Evolutionary conservation across 2,888 invertebrate species (phyloP).

Genomic region (Nephrotoma flavescens): DNA sequence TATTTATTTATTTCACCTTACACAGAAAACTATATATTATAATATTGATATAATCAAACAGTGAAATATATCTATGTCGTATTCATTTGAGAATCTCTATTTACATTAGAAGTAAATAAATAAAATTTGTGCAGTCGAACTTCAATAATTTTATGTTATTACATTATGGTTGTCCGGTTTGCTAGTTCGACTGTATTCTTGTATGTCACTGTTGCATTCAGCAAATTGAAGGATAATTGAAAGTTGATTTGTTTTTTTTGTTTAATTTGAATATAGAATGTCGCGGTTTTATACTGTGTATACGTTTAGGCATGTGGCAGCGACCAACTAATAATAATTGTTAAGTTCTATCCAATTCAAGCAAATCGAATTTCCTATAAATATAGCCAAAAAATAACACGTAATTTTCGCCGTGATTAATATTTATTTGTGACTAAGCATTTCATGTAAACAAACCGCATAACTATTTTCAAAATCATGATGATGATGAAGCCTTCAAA

Average conservation of each 20-base stretch:
- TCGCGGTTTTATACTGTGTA: background rate
- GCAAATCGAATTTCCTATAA: background rate
- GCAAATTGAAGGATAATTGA: background rate
- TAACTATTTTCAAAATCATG: background rate
- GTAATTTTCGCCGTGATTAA: background rate
- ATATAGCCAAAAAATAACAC: background rate
- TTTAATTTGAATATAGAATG: background rate
- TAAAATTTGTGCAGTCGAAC: background rate
- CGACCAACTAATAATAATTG: background rate
- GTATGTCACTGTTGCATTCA: background rate
- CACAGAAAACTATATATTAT: background rate
- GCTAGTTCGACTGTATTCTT: background rate
- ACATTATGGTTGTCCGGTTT: background rate
- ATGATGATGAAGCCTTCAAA: background rate
- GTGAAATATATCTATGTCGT: background rate
- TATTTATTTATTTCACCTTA: background rate
- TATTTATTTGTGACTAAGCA: background rate
- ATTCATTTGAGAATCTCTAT: background rate
- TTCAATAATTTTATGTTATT: background rate
- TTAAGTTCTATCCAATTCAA: background rate
- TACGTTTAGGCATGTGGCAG: background rate
- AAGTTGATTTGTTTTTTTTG: background rate
- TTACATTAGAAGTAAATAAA: background rate
- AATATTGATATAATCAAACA: background rate
- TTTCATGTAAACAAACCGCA: background rate